Base-by-base conservation (phyloP, 2,797 vertebrate genomes). In the Galago senegalensis region DNA sequence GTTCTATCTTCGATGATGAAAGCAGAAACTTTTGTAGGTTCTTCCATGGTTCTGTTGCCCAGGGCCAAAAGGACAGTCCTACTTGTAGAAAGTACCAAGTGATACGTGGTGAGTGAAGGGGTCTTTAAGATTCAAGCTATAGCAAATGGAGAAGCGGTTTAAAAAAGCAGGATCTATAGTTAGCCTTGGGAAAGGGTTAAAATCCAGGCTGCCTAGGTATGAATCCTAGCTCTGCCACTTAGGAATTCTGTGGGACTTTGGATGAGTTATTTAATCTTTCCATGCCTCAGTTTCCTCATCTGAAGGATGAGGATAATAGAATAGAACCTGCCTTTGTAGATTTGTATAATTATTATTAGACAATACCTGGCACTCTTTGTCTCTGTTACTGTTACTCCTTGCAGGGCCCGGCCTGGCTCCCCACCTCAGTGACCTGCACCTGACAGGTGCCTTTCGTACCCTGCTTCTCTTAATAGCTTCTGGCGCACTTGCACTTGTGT, bases 401-500 rank as follows among this genome's bases (percentile, higher is more conserved):
- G 3, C 69, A 10, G 53, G 53, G 34, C 60, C 60, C n/a, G 6
- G 27, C 43, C 17, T 5, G 56, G 25, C 20, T 18, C 11, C 27
- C 40, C 8, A 31, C n/a, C 17, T 43, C 12, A 34, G 1, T 8
- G 16, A 56, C 34, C 60, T 20, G 53, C 29, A 40, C 63, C 53
- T 31, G 75, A 56, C 9, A 2, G 1, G 2, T 20, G 3, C 13
- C 20, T 29, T 63, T 12, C 1, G 18, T 25, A 7, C 40, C 21
- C 37, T 8, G 20, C 73, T 53, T 46, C 29, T 17, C 37, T n/a
- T 43, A 0, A 1, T 5, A 25, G 81, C 5, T 0, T 40, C 56
- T 4, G 29, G 1, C 1, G 7, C 4, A 2, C 2, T 10, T 16
- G 37, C 8, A 25, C 10, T 9, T 40, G 9, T n/a, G 23, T 11